Evolutionary conservation across 2,888 invertebrate genomes (phyloP), one percentile per base, ranked within the genome.

Genomic region (Amphipoea lucens): DNA sequence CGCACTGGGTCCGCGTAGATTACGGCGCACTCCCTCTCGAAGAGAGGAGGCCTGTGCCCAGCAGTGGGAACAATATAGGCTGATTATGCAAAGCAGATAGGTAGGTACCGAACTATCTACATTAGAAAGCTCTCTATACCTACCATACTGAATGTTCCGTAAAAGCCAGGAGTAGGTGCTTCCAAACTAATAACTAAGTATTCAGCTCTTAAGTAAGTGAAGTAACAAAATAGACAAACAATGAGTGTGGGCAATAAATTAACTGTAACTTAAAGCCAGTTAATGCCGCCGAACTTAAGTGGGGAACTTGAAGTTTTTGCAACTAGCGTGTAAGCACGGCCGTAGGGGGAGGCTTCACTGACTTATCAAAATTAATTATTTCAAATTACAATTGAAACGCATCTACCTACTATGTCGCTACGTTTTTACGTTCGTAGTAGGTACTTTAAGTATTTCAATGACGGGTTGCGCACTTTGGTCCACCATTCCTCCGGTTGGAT

Each of bases 221-320:
- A 83, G 68, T 68, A 84, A 76, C 85, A 81, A 90, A 91, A 91
- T 91, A 91, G 87, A 90, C 90, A 92, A 91, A 92, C 91, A 93
- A 93, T 92, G 90, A 90, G 87, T 84, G 86, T 86, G 82, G 72
- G 90, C 89, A 91, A 94, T 94, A 94, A 94, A 94, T 94, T 93
- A 92, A 90, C 85, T 88, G 86, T 75, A 79, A 74, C 76, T 70
- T 82, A 81, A 85, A 76, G 23, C 85, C 29, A 87, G 72, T 80
- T 85, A 84, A 87, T 81, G 69, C 87, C 70, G 66, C 65, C 68
- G 0, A 62, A 73, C 72, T 87, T 69, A 36, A 75, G 73, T n/a
- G 9, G 62, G 74, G 84, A 77, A 77, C 84, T 87, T 73, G 51
- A 93, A 94, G 94, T 93, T 94, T 94, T 94, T 93, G 93, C 72